Evolutionary conservation across 1,140 invertebrate species (phyloP).

Genomic region (Aleiodes sp.): DNA sequence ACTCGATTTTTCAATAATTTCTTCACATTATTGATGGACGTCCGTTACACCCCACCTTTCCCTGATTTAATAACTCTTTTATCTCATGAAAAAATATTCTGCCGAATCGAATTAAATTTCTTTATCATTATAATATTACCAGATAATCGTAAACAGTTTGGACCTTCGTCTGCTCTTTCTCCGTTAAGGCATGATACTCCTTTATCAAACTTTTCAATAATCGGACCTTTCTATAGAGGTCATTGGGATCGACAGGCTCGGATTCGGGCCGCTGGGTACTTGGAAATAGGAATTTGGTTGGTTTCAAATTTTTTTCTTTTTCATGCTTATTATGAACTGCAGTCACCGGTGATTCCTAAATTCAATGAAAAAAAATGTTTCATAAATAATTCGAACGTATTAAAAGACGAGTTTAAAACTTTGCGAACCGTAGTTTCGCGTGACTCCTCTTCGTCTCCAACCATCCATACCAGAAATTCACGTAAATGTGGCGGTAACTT

Average conservation of each 20-base stretch:
- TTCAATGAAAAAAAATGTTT: conserved; percentile 6
- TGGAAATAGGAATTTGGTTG: conserved; percentile 40
- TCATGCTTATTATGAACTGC: conserved; percentile 17
- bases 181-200: conserved; percentile 40
- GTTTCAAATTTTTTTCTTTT: background rate
- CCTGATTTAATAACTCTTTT: no score
- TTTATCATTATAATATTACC: no score
- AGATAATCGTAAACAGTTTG: conserved; percentile 48
- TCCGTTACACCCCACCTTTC: no score
- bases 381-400: background rate
- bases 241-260: conserved; percentile 10
- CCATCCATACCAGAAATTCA: conserved; percentile 48
- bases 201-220: conserved; percentile 44
- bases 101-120: no score
- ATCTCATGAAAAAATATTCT: no score
- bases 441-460: conserved; percentile 21
- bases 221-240: conserved; percentile 42
- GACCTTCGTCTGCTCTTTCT: conserved; percentile 46
- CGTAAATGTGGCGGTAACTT: conserved; percentile 40
- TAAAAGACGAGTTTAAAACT: no score
- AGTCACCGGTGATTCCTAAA: conserved; percentile 23
- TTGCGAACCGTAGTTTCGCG: background rate
- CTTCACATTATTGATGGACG: no score
- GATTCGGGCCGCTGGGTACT: background rate
- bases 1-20: no score